These are phyloP conservation scores for Spongilla lacustris DNA, from an alignment of 37 sponge, comb jelly and placozoan species.

Conservation along the genomic window DNA sequence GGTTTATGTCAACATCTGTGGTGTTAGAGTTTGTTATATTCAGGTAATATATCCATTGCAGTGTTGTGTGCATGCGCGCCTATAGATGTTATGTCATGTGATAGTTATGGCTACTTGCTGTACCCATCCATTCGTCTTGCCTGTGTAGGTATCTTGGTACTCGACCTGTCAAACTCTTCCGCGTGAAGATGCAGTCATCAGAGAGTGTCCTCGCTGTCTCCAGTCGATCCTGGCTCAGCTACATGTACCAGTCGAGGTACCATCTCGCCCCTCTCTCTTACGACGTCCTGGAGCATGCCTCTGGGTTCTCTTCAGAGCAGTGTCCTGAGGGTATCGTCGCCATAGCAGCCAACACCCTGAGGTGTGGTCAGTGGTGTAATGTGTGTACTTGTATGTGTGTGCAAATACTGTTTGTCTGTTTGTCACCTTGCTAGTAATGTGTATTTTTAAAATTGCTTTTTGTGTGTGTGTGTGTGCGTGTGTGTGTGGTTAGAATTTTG, in stretches of 20 bases:
- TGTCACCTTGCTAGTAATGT: no score
- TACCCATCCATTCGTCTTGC: no score
- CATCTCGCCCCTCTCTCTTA: conserved; percentile 97
- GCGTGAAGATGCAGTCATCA: conserved; percentile 82
- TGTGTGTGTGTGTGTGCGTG: conserved; percentile 5
- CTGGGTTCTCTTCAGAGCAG: conserved; percentile 97
- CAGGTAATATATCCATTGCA: no score
- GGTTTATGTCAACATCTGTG: no score
- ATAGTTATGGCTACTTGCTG: no score
- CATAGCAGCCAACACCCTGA: conserved; percentile 92
- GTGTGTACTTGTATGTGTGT: not conserved
- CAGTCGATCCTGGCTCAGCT: conserved; percentile 96
- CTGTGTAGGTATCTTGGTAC: conserved; percentile 87
- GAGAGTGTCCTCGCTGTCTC: conserved; percentile 96
- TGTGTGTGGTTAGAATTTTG: conserved; percentile 64
- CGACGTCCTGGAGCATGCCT: conserved; percentile 92
- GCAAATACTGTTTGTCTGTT: no score
- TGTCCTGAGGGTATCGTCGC: conserved; percentile 98
- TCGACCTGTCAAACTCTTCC: conserved; percentile 93
- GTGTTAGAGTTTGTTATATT: no score
- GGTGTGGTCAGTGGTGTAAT: no score
- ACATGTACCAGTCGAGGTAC: conserved; percentile 93
- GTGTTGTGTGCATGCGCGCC: no score
- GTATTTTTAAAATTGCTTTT: no score
- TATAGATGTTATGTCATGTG: not conserved